These are phyloP conservation scores for Larimichthys crocea DNA, from an alignment of 2,113 vertebrate species.

Conservation along the genomic window DNA sequence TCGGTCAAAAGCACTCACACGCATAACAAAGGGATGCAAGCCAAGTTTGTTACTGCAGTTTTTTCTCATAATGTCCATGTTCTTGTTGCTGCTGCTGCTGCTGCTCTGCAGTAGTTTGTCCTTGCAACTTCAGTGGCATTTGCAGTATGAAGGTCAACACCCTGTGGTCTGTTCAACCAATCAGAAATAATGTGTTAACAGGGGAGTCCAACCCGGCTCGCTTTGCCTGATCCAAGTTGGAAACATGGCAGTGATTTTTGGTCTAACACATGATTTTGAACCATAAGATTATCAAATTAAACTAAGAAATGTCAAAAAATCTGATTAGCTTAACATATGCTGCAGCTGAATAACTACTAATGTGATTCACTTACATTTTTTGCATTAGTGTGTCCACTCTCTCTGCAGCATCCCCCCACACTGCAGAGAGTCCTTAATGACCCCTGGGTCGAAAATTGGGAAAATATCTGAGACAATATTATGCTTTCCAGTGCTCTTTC, in stretches of 20 bases:
- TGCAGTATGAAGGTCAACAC: constrained; percentile 45
- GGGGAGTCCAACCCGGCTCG: constrained; percentile 30
- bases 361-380: constrained; percentile 30
- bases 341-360: constrained; percentile 30
- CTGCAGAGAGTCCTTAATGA: constrained; percentile 53
- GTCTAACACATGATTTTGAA: constrained; percentile 50
- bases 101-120: constrained; percentile 5
- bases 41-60: constrained; percentile 5
- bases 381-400: constrained; percentile 26
- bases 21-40: constrained; percentile 5
- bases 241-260: constrained; percentile 44
- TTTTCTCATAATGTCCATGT: not conserved
- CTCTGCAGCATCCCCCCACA: constrained; percentile 14
- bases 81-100: not conserved
- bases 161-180: constrained; percentile 59
- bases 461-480: constrained; percentile 61
- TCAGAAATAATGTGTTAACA: constrained; percentile 63
- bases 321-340: constrained; percentile 45
- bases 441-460: constrained; percentile 42
- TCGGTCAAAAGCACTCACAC: not conserved
- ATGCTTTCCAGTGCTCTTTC: constrained; percentile 43
- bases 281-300: constrained; percentile 63
- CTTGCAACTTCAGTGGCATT: constrained; percentile 23
- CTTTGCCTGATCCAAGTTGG: constrained; percentile 28
- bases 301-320: constrained; percentile 31